phyloP scores from a whole-genome alignment of 2,113 vertebrate species.

The Scatophagus argus region DNA sequence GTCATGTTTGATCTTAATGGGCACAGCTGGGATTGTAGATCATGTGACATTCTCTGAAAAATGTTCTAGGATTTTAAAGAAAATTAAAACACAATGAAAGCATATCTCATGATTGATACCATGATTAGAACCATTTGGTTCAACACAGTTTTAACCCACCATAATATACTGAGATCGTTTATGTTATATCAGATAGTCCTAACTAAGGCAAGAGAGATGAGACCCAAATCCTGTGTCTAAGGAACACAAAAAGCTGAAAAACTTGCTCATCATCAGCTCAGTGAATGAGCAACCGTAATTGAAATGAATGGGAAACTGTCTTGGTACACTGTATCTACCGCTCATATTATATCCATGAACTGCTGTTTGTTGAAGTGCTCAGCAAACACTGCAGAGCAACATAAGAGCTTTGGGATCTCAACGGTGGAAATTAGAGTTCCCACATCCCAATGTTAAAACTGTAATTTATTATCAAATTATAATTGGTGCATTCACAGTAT shows the following conservation, averaged over 20 bases:
- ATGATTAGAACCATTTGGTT: conserved; percentile 2
- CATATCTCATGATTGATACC: conserved; percentile 3
- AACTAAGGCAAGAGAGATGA: neutral
- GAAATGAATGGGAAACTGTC: conserved; percentile 28
- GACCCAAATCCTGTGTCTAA: neutral
- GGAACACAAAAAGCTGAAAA: conserved; percentile 12
- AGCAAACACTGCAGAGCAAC: neutral
- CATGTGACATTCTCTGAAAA: neutral
- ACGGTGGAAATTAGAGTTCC: conserved; percentile 25
- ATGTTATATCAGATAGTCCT: neutral
- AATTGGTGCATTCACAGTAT: conserved; percentile 26
- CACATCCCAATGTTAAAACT: conserved; percentile 12
- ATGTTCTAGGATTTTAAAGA: neutral
- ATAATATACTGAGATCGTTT: conserved; percentile 14
- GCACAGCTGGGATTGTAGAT: neutral
- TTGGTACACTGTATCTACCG: neutral
- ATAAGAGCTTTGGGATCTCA: conserved; percentile 21
- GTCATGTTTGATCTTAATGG: neutral
- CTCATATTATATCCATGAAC: conserved; percentile 47
- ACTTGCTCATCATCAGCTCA: conserved; percentile 22
- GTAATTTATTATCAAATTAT: conserved; percentile 23
- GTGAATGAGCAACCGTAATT: conserved; percentile 35
- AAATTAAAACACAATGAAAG: neutral
- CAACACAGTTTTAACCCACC: conserved; percentile 8
- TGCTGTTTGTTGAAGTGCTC: conserved; percentile 38